These are phyloP conservation scores for Spisula subtruncata DNA, from an alignment of 2,888 invertebrate species.

Conservation along the genomic window DNA sequence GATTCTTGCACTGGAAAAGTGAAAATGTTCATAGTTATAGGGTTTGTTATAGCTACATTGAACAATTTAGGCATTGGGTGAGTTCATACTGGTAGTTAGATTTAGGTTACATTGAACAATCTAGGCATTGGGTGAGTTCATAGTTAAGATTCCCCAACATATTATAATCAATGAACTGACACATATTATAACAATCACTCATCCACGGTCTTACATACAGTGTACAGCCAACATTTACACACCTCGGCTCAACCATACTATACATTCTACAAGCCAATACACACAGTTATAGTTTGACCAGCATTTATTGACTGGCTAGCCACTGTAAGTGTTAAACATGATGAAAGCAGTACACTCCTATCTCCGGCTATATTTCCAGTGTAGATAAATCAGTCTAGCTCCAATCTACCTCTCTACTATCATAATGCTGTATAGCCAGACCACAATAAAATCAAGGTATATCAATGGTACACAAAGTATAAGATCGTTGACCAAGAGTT, in stretches of 20 bases:
- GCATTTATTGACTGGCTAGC: background rate
- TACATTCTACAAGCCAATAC: background rate
- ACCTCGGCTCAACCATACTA: background rate
- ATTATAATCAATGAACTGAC: slow-evolving; percentile 12
- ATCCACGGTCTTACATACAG: background rate
- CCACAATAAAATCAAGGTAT: background rate
- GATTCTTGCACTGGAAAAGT: no score
- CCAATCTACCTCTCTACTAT: no score
- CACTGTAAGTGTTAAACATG: background rate
- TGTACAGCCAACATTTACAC: background rate
- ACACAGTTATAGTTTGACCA: background rate
- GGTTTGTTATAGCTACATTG: no score
- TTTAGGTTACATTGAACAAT: no score
- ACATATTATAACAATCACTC: background rate
- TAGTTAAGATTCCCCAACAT: background rate
- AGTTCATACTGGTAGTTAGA: no score
- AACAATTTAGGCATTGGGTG: no score
- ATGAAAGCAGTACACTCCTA: no score
- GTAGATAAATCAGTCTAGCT: no score
- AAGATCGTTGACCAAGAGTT: background rate
- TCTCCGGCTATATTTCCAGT: no score
- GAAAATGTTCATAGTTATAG: no score
- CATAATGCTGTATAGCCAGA: no score
- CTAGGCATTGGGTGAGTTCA: no score
- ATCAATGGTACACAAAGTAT: background rate